Evolutionary conservation across 2,113 vertebrate genomes (phyloP).

Genomic region (Struthidea cinerea): DNA sequence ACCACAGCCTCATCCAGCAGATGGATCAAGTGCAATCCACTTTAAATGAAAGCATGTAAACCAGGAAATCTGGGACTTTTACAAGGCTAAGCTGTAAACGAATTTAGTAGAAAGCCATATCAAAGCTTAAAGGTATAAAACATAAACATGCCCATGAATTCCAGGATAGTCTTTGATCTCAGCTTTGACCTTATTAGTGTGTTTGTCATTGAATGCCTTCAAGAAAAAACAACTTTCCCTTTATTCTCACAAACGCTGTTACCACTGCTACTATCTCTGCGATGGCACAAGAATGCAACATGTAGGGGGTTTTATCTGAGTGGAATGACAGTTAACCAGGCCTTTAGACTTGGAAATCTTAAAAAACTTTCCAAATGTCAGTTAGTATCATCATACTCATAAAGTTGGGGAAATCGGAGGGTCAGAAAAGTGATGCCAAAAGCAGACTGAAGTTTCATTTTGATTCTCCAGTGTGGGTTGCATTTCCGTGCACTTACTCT

Average conservation of each 20-base stretch:
- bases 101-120: not conserved
- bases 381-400: not conserved
- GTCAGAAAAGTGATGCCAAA: not conserved
- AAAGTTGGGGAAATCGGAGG: not conserved
- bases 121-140: not conserved
- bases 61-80: not conserved
- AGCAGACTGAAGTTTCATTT: not conserved
- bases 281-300: not conserved
- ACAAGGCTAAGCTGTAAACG: not conserved
- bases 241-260: not conserved
- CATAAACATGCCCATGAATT: not conserved
- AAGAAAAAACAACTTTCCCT: not conserved
- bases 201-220: not conserved
- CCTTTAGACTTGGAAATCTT: not conserved
- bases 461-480: not conserved
- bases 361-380: not conserved
- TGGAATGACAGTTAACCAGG: not conserved
- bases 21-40: not conserved
- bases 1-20: not conserved
- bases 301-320: accelerated
- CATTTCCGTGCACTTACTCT: not conserved
- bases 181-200: not conserved
- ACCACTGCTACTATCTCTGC: not conserved
- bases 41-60: not conserved
- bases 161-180: not conserved